Evolutionary conservation across 2,797 vertebrate species (phyloP).

Genomic region (Picus viridis): DNA sequence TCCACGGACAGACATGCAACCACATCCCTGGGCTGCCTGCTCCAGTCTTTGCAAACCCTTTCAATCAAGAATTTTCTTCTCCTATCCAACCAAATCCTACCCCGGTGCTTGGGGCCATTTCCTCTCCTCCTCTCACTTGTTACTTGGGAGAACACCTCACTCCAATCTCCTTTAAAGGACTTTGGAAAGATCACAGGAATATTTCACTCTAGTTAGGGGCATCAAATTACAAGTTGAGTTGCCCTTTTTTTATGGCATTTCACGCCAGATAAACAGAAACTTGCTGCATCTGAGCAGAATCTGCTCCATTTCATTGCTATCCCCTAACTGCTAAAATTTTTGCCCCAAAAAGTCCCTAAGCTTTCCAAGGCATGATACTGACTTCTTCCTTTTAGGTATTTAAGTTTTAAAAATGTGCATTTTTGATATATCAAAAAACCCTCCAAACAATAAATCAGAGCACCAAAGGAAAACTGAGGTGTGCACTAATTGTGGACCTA

Average conservation of each 20-base stretch:
- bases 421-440: background rate
- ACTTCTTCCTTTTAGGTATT: background rate
- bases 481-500: background rate
- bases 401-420: background rate
- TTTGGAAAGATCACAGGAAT: background rate
- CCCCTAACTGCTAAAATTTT: background rate
- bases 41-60: too few species aligned
- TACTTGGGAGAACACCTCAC: background rate
- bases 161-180: background rate
- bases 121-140: too few species aligned
- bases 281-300: background rate
- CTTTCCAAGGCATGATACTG: background rate
- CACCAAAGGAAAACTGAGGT: background rate
- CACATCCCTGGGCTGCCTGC: too few species aligned
- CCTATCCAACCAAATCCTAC: too few species aligned
- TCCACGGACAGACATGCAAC: too few species aligned
- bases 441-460: background rate
- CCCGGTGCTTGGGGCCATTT: too few species aligned
- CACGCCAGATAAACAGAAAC: background rate
- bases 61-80: too few species aligned
- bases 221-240: background rate
- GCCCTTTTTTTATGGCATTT: background rate
- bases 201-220: background rate
- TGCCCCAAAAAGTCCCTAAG: background rate
- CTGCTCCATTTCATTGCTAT: background rate